These are phyloP conservation scores for Clarias macrocephalus DNA, from an alignment of 2,113 vertebrate species.

Conservation along the genomic window DNA sequence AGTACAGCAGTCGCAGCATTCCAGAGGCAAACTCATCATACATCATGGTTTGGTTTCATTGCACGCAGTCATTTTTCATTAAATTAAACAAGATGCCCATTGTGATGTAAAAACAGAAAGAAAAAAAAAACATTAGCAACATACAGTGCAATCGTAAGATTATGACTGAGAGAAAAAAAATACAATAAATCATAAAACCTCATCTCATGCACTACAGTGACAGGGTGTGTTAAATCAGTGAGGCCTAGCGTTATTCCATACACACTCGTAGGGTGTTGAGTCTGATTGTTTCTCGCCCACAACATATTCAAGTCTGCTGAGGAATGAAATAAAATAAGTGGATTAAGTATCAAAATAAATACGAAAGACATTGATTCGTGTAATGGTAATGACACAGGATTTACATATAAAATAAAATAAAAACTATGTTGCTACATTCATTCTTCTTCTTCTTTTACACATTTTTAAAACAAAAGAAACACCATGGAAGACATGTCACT, in stretches of 20 bases:
- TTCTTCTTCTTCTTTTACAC: not conserved
- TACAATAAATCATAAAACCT: not conserved
- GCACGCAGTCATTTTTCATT: not conserved
- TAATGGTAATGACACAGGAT: not conserved
- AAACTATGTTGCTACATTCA: not conserved
- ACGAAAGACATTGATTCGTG: not conserved
- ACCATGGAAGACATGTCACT: constrained; percentile 17
- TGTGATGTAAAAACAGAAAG: not conserved
- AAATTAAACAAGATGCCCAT: not conserved
- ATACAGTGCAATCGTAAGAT: constrained; percentile 26
- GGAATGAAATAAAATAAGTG: not conserved
- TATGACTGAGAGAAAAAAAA: constrained; percentile 2
- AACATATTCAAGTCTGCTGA: constrained; percentile 4
- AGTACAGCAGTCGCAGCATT: constrained; percentile 27
- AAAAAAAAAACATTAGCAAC: not conserved
- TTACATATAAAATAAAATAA: not conserved
- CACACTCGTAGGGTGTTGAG: not conserved
- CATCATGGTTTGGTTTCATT: not conserved
- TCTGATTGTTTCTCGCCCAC: not conserved
- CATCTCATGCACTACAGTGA: not conserved
- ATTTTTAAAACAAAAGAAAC: not conserved
- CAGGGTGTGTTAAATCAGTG: not conserved
- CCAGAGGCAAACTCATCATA: not conserved
- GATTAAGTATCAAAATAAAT: not conserved
- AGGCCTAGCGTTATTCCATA: too few species aligned